These are phyloP conservation scores for Menura novaehollandiae DNA, from an alignment of 2,113 vertebrate genomes.

Conservation along the genomic window DNA sequence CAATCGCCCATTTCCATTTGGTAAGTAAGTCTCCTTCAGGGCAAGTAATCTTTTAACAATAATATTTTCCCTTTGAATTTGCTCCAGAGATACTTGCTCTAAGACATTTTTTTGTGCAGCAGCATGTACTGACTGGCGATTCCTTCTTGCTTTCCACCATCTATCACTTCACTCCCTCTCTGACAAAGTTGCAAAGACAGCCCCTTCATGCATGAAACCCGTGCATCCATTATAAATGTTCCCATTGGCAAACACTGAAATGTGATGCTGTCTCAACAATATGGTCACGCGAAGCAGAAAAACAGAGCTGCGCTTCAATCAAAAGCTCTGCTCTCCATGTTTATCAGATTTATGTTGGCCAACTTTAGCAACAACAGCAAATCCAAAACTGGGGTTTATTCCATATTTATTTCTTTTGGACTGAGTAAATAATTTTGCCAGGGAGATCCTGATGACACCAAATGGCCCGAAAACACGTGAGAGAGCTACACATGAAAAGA, in stretches of 20 bases:
- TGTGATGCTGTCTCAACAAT: not conserved
- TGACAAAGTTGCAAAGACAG: not conserved
- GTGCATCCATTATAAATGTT: not conserved
- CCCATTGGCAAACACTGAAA: not conserved
- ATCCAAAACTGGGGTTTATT: not conserved
- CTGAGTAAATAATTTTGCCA: not conserved
- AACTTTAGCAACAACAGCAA: not conserved
- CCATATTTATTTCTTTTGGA: not conserved
- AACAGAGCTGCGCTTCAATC: not conserved
- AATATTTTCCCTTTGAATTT: not conserved
- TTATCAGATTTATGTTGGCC: not conserved
- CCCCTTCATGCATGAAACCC: not conserved
- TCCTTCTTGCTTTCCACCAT: not conserved
- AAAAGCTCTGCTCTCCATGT: not conserved
- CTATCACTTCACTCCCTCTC: not conserved
- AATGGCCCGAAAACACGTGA: not conserved
- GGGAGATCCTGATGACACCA: not conserved
- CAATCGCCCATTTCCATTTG: slow-evolving; percentile 6
- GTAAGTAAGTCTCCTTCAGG: slow-evolving; percentile 2
- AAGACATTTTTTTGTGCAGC: not conserved
- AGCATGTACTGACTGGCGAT: rapidly evolving
- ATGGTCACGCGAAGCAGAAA: not conserved
- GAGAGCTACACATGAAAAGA: not conserved
- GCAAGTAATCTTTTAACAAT: not conserved
- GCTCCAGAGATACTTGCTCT: not conserved